A percentile compares a stretch with the other conserved stretches of the same genome.
Evolutionary conservation across 2,888 invertebrate species (phyloP).

Genomic region (Nemurella pictetii): DNA sequence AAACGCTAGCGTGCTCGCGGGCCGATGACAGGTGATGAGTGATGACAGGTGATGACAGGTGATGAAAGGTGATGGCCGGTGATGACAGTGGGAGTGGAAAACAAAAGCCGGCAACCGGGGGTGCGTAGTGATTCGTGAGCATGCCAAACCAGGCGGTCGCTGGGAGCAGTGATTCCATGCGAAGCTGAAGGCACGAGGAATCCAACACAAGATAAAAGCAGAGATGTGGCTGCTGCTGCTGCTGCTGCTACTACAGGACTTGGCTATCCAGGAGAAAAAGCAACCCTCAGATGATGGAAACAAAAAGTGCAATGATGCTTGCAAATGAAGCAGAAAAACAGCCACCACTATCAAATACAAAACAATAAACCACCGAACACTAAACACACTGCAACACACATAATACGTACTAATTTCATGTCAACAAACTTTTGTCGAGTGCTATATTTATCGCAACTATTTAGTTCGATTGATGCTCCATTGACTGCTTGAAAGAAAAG

Average conservation of each 20-base stretch:
- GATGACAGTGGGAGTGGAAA: neutral
- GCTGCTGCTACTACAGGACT: too few relatives aligned
- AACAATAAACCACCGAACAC: neutral
- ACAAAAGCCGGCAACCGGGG: neutral
- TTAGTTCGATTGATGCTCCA: conserved; percentile 48
- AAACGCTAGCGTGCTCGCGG: conserved; percentile 50
- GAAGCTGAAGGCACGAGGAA: neutral
- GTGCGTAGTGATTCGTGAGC: conserved; percentile 39
- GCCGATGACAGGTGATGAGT: too few relatives aligned
- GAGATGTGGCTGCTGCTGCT: too few relatives aligned
- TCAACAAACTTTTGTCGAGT: conserved; percentile 6
- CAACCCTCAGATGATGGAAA: too few relatives aligned
- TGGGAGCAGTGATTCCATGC: neutral
- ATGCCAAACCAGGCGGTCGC: neutral
- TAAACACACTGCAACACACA: conserved; percentile 16
- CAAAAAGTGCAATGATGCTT: conserved; percentile 15
- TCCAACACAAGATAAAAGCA: neutral
- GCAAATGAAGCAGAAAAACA: conserved; percentile 11
- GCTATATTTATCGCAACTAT: conserved; percentile 11
- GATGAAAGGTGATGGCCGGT: too few relatives aligned
- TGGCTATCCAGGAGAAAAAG: too few relatives aligned
- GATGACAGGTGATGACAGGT: too few relatives aligned
- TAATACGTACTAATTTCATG: neutral
- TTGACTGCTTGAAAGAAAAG: conserved; percentile 51
- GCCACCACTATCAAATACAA: neutral